Evolutionary conservation across 2,888 invertebrate species (phyloP).

Genomic region (Heliconius charithonia): DNA sequence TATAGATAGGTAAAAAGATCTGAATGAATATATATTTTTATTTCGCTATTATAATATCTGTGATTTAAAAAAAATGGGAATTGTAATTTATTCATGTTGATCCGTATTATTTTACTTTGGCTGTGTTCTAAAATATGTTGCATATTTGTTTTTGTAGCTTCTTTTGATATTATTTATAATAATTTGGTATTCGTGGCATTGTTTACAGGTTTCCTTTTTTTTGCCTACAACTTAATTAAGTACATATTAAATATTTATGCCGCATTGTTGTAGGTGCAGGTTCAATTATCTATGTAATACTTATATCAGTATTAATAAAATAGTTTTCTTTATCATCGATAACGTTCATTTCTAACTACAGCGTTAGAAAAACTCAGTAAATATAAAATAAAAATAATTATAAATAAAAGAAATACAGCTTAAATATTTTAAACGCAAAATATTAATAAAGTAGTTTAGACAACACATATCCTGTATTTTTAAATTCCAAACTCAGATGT

Average conservation of each 20-base stretch:
- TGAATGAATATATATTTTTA: too few relatives aligned
- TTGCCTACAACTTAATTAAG: neutral
- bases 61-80: neutral
- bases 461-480: constrained; percentile 30
- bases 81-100: neutral
- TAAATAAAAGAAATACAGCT: neutral
- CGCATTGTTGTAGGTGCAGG: neutral
- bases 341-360: neutral
- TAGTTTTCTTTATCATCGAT: neutral
- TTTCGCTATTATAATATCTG: neutral
- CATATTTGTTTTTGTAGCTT: neutral
- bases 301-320: neutral
- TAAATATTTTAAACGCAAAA: constrained; percentile 17
- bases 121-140: neutral
- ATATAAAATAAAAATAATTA: neutral
- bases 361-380: neutral
- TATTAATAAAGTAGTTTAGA: constrained; percentile 13
- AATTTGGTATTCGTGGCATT: neutral
- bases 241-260: neutral
- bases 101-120: neutral
- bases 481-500: neutral
- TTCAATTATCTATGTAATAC: neutral
- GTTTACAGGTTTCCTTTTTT: neutral
- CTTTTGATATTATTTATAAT: too few relatives aligned
- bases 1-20: too few relatives aligned